Percentiles rank a stretch among this genome's conserved stretches.
phyloP scores from a whole-genome alignment of 2,797 vertebrate species.

The Momotus momota region DNA sequence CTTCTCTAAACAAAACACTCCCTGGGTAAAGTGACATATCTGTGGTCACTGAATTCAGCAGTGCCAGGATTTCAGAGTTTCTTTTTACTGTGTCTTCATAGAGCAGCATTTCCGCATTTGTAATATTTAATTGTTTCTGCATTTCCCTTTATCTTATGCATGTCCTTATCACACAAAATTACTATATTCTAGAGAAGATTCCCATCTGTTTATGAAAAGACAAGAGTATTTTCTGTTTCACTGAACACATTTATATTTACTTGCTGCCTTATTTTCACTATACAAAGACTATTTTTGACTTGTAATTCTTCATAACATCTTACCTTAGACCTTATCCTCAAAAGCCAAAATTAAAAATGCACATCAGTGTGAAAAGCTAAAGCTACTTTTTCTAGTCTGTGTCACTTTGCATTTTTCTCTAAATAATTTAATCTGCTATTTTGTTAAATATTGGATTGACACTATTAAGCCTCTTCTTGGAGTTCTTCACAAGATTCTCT shows the following conservation, averaged over 20 bases:
- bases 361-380: background rate
- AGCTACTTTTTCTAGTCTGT: background rate
- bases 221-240: background rate
- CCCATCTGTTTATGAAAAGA: background rate
- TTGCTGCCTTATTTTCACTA: background rate
- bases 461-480: background rate
- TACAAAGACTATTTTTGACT: background rate
- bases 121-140: background rate
- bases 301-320: background rate
- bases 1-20: slow-evolving; percentile 15
- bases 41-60: background rate
- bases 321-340: background rate
- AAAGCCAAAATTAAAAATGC: background rate
- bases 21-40: background rate
- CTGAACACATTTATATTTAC: background rate
- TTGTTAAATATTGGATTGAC: background rate
- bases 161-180: background rate
- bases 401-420: background rate
- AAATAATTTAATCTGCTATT: background rate
- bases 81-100: background rate
- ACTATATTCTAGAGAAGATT: background rate
- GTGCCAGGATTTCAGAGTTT: background rate
- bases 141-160: background rate
- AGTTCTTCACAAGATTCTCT: background rate
- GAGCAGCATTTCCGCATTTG: background rate